phyloP scores from a whole-genome alignment of 2,113 vertebrate genomes.

The Nematolebias whitei region DNA sequence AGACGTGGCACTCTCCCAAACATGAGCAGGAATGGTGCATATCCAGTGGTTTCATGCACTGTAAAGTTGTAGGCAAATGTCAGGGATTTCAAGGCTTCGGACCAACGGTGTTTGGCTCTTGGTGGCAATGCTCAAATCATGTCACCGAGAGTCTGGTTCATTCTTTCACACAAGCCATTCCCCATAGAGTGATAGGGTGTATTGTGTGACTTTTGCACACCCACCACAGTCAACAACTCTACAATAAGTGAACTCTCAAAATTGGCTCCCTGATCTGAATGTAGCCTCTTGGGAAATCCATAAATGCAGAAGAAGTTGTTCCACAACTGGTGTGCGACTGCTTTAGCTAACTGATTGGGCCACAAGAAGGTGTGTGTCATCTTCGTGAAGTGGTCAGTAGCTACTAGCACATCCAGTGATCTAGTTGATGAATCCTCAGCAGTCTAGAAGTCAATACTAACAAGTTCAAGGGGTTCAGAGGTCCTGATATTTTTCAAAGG shows the following conservation, averaged over 20 bases:
- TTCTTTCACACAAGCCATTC: not conserved
- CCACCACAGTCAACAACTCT: not conserved
- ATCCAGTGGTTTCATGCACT: not conserved
- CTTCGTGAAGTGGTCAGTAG: conserved; percentile 6
- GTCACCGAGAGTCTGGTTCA: not conserved
- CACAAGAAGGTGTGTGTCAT: conserved; percentile 1
- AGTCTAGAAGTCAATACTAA: conserved; percentile 1
- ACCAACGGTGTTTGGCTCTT: conserved; percentile 1
- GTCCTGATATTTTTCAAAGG: not conserved
- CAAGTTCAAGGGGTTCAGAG: not conserved
- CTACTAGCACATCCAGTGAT: not conserved
- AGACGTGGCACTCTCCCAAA: not conserved
- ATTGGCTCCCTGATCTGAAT: not conserved
- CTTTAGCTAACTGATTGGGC: conserved; percentile 3
- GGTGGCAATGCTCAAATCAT: not conserved
- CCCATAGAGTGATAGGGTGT: conserved; percentile 6
- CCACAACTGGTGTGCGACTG: conserved; percentile 7
- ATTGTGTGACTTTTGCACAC: not conserved
- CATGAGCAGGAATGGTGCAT: conserved; percentile 4
- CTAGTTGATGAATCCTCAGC: conserved; percentile 5
- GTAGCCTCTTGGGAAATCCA: not conserved
- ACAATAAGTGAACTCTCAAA: not conserved
- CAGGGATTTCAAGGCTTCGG: not conserved
- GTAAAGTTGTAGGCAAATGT: conserved; percentile 8
- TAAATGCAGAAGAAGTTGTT: conserved; percentile 6